Evolutionary conservation across 2,113 vertebrate genomes (phyloP).

Genomic region (Myrmecobius fasciatus): DNA sequence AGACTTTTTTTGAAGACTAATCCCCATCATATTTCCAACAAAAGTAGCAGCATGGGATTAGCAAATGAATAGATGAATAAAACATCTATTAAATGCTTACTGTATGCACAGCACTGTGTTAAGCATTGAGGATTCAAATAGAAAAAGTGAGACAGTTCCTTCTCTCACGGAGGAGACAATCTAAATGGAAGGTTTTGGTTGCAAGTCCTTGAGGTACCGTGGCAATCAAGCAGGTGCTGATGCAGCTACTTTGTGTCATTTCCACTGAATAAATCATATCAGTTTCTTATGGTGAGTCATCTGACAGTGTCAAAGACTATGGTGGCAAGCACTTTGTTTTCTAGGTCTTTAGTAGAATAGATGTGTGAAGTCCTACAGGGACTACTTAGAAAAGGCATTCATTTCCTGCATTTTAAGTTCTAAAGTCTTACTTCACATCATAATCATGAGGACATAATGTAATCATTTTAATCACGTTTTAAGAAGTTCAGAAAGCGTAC

Average conservation of each 20-base stretch:
- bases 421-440: neutral
- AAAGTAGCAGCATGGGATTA: neutral
- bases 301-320: neutral
- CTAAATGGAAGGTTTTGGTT: neutral
- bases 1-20: neutral
- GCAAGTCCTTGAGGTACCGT: neutral
- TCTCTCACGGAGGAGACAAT: neutral
- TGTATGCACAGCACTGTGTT: neutral
- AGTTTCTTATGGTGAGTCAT: neutral
- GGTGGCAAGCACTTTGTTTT: neutral
- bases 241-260: neutral
- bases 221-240: neutral
- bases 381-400: neutral
- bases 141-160: neutral
- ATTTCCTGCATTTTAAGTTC: neutral
- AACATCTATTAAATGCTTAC: neutral
- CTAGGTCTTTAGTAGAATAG: neutral
- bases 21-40: neutral
- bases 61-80: neutral
- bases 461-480: neutral
- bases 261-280: neutral
- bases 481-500: neutral
- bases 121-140: neutral
- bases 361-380: neutral
- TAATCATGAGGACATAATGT: neutral